A percentile compares a stretch with the other conserved stretches of the same genome.
Evolutionary conservation across 1,140 invertebrate species (phyloP).

Genomic region (Amphibalanus amphitrite): DNA sequence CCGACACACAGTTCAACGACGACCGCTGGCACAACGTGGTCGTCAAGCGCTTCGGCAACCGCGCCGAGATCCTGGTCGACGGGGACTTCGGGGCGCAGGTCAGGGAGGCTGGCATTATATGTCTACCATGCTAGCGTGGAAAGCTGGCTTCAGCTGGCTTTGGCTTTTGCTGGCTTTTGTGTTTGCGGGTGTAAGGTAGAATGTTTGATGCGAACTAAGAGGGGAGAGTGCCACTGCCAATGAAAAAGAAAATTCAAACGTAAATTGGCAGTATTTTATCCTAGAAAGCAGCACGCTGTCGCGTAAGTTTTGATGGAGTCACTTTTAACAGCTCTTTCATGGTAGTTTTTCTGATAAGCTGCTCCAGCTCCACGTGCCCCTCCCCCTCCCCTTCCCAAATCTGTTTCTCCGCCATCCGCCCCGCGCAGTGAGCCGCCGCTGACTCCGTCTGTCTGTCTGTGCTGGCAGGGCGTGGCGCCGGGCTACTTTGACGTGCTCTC

Average conservation of each 20-base stretch:
- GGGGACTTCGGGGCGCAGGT: constrained; percentile 47
- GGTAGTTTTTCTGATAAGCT: neutral
- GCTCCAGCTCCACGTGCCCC: neutral
- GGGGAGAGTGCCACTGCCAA: no score
- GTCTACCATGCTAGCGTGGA: neutral
- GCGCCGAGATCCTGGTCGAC: constrained; percentile 57
- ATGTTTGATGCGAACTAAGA: no score
- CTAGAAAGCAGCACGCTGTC: neutral
- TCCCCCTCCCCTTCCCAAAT: no score
- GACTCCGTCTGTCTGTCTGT: neutral
- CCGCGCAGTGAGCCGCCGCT: neutral
- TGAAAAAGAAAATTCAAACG: neutral
- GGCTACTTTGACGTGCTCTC: constrained; percentile 68
- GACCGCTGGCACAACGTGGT: constrained; percentile 77
- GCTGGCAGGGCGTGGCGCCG: constrained; percentile 41
- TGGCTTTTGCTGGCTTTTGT: no score
- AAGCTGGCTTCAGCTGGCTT: no score
- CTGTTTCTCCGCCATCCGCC: neutral
- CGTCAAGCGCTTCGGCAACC: constrained; percentile 58
- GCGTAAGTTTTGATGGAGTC: neutral
- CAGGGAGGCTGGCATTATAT: neutral
- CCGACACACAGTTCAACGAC: constrained; percentile 55
- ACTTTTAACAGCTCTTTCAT: neutral
- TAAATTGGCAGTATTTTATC: neutral
- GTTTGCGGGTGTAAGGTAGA: neutral